Evolutionary conservation across 2,888 invertebrate genomes (phyloP).

Genomic region (Drosophila nigricruria): DNA sequence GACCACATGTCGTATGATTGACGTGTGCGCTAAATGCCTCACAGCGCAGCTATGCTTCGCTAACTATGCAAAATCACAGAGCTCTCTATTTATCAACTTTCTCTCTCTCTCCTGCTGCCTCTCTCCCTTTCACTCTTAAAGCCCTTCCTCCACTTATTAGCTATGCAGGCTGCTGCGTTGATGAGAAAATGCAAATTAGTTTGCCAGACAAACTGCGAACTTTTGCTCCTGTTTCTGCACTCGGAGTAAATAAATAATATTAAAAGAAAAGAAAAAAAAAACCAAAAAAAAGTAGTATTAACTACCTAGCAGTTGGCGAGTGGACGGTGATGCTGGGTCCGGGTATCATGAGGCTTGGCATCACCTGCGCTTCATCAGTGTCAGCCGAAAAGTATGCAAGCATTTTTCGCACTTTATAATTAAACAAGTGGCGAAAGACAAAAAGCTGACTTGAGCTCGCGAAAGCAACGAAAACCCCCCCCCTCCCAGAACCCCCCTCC

Average conservation of each 20-base stretch:
- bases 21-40: constrained; percentile 71
- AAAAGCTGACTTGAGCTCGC: constrained; percentile 63
- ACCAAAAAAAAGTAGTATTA: constrained; percentile 22
- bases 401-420: constrained; percentile 81
- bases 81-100: constrained; percentile 67
- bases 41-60: constrained; percentile 24
- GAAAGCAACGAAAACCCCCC: constrained; percentile 5
- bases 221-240: constrained; percentile 60
- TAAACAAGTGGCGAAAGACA: constrained; percentile 72
- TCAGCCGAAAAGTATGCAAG: constrained; percentile 77
- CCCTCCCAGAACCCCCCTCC: neutral
- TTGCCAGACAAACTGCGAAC: constrained; percentile 68
- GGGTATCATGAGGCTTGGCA: constrained; percentile 36
- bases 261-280: neutral
- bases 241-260: constrained; percentile 55
- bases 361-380: constrained; percentile 79
- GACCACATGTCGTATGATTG: constrained; percentile 80
- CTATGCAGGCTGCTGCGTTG: constrained; percentile 75
- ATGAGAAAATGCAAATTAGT: constrained; percentile 80
- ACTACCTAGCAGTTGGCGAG: constrained; percentile 36
- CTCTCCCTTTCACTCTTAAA: neutral
- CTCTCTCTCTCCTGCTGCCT: neutral
- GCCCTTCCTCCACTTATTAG: constrained; percentile 49
- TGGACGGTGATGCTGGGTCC: constrained; percentile 2
- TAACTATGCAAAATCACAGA: constrained; percentile 57